Base-by-base conservation (phyloP, 2,888 invertebrate species). In the Ptychoptera albimana region DNA sequence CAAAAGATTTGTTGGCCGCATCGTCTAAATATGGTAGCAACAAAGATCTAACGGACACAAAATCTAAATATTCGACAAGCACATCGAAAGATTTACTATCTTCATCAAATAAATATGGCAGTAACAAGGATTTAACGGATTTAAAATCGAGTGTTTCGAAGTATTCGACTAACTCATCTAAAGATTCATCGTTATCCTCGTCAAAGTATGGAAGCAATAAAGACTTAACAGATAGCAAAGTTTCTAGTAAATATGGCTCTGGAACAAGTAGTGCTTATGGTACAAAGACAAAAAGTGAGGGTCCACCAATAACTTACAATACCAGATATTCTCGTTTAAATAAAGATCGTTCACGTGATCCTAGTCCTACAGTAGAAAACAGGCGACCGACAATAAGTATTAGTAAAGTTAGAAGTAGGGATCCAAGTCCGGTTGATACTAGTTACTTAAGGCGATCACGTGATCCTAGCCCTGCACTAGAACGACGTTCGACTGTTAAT, bases 371-470 rank as follows among this genome's bases (percentile, higher is more conserved):
- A 8, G 57, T 59, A 2, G 47, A 60, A 11, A 57, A 59, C 35
- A 64, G 60, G 15, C 61, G 58, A 2, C 63, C 55, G 34, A 63
- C 63, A 55, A 37, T 14, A 9, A 43, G 12, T n/a, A 10, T 31
- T 32, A 30, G 32, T 40, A 55, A 59, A 2, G 54, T 57, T 16
- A 58, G 57, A 38, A 74, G 71, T 48, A 66, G 74, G 53, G 75
- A 75, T 52, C 70, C 72, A 3, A 75, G 75, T 57, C 75, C 75
- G 4, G 63, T 68, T 44, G 37, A 56, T 5, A 67, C 59, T 50
- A 59, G 65, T 55, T 53, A 65, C 45, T 40, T 29, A 39, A 31
- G 46, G 6, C 39, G 48, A 32, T 64, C 72, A 14, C 63, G 71
- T 47, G 70, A 69, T 44, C 57, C 68, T 7, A 71, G 73, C 54